Evolutionary conservation across 2,797 vertebrate genomes (phyloP).

Genomic region (Hylomyscus alleni): DNA sequence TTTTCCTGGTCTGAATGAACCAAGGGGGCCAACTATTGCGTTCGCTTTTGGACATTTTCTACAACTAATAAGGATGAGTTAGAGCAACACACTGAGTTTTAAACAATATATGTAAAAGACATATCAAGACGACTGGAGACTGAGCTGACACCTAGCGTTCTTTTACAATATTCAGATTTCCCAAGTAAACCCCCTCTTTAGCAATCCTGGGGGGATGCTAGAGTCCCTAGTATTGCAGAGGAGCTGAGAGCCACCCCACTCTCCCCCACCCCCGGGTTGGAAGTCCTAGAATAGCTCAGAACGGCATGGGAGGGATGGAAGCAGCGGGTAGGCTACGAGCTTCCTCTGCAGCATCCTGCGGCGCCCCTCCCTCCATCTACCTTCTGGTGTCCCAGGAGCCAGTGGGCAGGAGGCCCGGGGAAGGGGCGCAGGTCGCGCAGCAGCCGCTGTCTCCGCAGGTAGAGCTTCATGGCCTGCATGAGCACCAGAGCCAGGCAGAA

Average conservation of each 20-base stretch:
- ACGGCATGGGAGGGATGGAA: neutral
- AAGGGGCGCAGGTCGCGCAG: slow-evolving; percentile 70
- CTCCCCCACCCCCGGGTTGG: neutral
- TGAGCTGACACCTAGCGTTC: neutral
- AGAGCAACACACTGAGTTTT: neutral
- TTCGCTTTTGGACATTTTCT: slow-evolving; percentile 42
- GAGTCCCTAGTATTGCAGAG: neutral
- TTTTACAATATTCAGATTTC: neutral
- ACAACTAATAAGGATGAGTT: neutral
- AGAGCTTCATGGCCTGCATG: slow-evolving; percentile 77
- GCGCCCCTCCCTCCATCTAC: slow-evolving; percentile 56
- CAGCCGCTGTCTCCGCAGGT: slow-evolving; percentile 76
- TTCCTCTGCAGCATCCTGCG: neutral
- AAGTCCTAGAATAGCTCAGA: neutral
- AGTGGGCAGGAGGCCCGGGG: slow-evolving; percentile 77
- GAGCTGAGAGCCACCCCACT: neutral
- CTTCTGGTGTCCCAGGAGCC: slow-evolving; percentile 80
- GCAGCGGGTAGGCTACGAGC: neutral
- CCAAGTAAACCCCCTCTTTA: neutral
- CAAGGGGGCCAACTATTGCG: neutral
- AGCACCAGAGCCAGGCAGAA: slow-evolving; percentile 78
- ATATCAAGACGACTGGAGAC: neutral
- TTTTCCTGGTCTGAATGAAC: slow-evolving; percentile 12
- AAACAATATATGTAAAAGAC: neutral
- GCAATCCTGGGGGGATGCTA: neutral